Evolutionary conservation across 2,113 vertebrate species (phyloP), one percentile per base, ranked within the genome.

Genomic region (Tringa solitaria): DNA sequence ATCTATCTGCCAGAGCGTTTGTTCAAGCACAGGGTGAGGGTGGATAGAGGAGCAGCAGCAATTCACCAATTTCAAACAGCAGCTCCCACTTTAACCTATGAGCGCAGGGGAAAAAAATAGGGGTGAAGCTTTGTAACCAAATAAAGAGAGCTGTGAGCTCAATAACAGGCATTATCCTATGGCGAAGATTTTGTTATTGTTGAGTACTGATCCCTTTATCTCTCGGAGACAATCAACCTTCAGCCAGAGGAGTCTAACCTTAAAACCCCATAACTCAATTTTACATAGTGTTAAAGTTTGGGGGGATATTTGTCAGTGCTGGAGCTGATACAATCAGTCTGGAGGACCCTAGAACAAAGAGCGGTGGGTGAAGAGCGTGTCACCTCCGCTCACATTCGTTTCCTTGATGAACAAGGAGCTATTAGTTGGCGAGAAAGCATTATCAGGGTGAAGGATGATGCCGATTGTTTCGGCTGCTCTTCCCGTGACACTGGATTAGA

Each of bases 341-440:
- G 96, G 97, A 96, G 94, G 91, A 96, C 93, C 96, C 96, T 79
- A 82, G 96, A 97, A 98, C 98, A 97, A 97, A 97, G 97, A 97
- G 97, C 87, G 27, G 92, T 56, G 97, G 97, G 98, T 97, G 96
- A 97, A 95, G 96, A 97, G 90, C 91, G 6, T 89, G 98, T 97
- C 97, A 97, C 95, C 90, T 97, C 84, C 2, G 1, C 39, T 50
- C 84, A 93, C 98, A 98, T 98, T 96, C 84, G 83, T 98, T 97
- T 97, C 97, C 97, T 97, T 98, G 98, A 98, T 98, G 98, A 98
- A 98, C 97, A 98, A 96, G 97, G 97, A 95, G 95, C 98, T 98
- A 98, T 98, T 98, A 98, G 97, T 91, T 45, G 79, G 93, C 48
- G 78, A 95, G 97, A 96, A 96, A 92, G 97, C 97, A 89, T 98